Evolutionary conservation across 1,140 invertebrate genomes (phyloP).

Genomic region (Callitettix versicolor): DNA sequence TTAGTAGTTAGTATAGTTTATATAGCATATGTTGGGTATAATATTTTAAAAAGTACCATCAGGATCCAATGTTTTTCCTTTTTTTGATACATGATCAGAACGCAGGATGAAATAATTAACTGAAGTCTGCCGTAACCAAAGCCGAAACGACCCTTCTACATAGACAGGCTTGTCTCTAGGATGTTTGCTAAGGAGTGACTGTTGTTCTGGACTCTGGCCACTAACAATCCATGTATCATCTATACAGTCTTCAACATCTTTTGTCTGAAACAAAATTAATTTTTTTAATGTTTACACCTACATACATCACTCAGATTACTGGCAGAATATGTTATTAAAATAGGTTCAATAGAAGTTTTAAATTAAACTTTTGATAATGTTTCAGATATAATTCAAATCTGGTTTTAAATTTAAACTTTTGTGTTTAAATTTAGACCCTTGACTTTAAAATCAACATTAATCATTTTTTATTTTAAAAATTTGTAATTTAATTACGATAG

Average conservation of each 20-base stretch:
- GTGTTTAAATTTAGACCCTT: too few species aligned
- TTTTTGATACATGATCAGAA: conserved; percentile 44
- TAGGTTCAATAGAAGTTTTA: too few species aligned
- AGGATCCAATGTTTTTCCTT: conserved; percentile 30
- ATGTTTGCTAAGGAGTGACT: conserved; percentile 59
- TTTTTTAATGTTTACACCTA: neutral
- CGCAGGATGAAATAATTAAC: conserved; percentile 81
- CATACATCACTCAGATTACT: too few species aligned
- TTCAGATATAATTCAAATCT: neutral
- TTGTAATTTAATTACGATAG: too few species aligned
- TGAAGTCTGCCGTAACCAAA: conserved; percentile 63
- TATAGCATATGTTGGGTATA: too few species aligned
- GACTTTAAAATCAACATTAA: too few species aligned
- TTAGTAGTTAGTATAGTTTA: too few species aligned
- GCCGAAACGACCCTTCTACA: conserved; percentile 77
- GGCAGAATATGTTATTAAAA: too few species aligned
- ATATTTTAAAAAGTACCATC: too few species aligned
- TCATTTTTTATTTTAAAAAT: too few species aligned
- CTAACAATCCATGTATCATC: conserved; percentile 93
- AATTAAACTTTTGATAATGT: too few species aligned
- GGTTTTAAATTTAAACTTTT: too few species aligned
- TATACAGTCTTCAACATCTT: conserved; percentile 58
- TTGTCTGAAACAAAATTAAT: conserved; percentile 38
- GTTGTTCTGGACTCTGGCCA: conserved; percentile 71
- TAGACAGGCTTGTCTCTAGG: conserved; percentile 56